Percentiles rank a stretch among this genome's conserved stretches.
Evolutionary conservation across 2,797 vertebrate species (phyloP).

Genomic region (Gadopsis bispinosus): DNA sequence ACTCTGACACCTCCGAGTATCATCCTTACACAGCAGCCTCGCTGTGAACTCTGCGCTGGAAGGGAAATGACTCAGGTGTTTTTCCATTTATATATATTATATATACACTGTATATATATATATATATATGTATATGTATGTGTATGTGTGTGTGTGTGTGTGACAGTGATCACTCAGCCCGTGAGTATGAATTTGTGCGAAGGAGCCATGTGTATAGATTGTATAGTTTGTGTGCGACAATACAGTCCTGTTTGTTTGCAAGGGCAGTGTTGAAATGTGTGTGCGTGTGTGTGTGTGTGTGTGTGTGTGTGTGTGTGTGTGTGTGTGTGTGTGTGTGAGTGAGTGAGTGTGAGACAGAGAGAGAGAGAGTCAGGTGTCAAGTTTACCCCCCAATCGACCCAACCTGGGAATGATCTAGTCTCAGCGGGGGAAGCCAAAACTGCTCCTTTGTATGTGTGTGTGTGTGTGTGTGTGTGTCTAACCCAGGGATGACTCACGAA

Average conservation of each 20-base stretch:
- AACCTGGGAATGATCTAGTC: slow-evolving; percentile 81
- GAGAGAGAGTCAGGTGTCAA: slow-evolving; percentile 79
- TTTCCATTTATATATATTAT: slow-evolving; percentile 20
- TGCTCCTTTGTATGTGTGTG: slow-evolving; percentile 54
- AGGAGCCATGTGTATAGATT: slow-evolving; percentile 3
- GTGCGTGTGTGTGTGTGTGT: background rate
- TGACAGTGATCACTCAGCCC: background rate
- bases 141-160: slow-evolving; percentile 17
- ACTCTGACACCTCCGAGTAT: slow-evolving; percentile 18
- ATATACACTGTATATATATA: background rate
- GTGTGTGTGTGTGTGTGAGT: background rate
- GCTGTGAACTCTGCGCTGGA: slow-evolving; percentile 59
- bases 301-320: slow-evolving; percentile 3
- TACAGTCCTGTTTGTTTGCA: slow-evolving; percentile 45
- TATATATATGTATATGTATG: background rate
- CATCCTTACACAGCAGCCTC: slow-evolving; percentile 32
- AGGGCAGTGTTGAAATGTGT: background rate
- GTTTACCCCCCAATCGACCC: slow-evolving; percentile 78
- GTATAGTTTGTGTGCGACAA: slow-evolving; percentile 12
- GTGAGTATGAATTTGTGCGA: slow-evolving; percentile 6
- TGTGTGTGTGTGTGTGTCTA: slow-evolving; percentile 58
- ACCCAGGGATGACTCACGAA: slow-evolving; percentile 80
- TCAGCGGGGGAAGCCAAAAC: slow-evolving; percentile 77
- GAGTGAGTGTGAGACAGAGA: background rate
- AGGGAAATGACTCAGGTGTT: slow-evolving; percentile 61